Conservation (phyloP, 1,140 invertebrate species). For the Augochlora pura region DNA sequence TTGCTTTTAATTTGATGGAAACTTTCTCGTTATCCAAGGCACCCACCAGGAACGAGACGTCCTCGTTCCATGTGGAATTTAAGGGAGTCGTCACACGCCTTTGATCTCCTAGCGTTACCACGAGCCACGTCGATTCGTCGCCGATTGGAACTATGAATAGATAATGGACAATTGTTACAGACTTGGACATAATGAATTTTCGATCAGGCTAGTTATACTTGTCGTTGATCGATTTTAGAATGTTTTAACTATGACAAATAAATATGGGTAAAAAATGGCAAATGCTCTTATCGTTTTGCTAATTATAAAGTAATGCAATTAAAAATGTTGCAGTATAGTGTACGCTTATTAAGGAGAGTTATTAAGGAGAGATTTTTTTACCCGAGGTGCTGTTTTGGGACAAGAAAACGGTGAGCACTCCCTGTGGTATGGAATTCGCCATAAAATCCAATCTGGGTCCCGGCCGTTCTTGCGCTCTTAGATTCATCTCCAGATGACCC, state of each 20-base stretch:
- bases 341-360: too few species aligned
- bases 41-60: constrained; percentile 80
- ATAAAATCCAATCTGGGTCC: constrained; percentile 69
- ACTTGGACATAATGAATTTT: not conserved
- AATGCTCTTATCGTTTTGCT: too few species aligned
- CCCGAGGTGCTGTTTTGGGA: constrained; percentile 64
- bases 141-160: constrained; percentile 52
- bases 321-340: too few species aligned
- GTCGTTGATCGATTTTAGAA: too few species aligned
- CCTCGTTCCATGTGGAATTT: constrained; percentile 77
- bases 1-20: constrained; percentile 79
- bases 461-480: constrained; percentile 77
- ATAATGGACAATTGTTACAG: not conserved
- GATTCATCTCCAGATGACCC: constrained; percentile 79
- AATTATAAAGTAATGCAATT: too few species aligned
- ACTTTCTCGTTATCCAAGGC: constrained; percentile 79
- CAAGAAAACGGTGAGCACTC: constrained; percentile 79
- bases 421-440: constrained; percentile 74
- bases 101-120: constrained; percentile 78
- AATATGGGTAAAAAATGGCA: too few species aligned
- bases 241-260: too few species aligned
- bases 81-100: constrained; percentile 77
- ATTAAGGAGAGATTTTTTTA: constrained; percentile 10
- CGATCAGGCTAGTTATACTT: too few species aligned
- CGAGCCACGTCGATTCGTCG: constrained; percentile 77